A percentile compares a stretch with the other conserved stretches of the same genome.
phyloP scores from a whole-genome alignment of 92 coral and sea anemone genomes.

The Zoanthus gigantus region DNA sequence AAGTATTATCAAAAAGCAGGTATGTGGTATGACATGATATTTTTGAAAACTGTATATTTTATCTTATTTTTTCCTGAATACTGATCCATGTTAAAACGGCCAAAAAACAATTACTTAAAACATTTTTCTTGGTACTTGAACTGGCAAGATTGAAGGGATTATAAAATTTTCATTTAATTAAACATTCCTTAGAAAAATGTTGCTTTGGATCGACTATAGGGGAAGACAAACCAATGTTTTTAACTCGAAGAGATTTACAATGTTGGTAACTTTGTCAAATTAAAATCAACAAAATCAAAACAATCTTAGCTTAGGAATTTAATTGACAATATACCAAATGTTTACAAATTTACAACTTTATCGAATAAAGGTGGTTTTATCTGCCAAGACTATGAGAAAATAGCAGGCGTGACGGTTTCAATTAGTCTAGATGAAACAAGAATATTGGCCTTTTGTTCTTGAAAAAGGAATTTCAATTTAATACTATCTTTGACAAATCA shows the following conservation, averaged over 20 bases:
- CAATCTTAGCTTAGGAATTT: neutral
- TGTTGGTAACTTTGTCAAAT: neutral
- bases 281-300: neutral
- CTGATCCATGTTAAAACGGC: too few species aligned
- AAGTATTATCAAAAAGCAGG: too few species aligned
- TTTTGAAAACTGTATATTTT: too few species aligned
- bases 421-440: slow-evolving; percentile 16
- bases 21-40: too few species aligned
- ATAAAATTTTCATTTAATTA: too few species aligned
- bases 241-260: neutral
- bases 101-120: too few species aligned
- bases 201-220: neutral
- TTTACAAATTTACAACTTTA: slow-evolving; percentile 18
- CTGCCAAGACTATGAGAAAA: slow-evolving; percentile 40
- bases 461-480: neutral
- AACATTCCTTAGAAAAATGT: neutral
- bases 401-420: slow-evolving; percentile 39
- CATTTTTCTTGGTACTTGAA: too few species aligned
- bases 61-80: too few species aligned
- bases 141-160: too few species aligned
- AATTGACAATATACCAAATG: neutral
- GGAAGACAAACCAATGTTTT: too few species aligned
- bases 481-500: neutral
- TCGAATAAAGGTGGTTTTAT: neutral
- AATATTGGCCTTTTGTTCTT: neutral